Conservation (phyloP, 2,888 invertebrate species). For the Netelia inedita region DNA sequence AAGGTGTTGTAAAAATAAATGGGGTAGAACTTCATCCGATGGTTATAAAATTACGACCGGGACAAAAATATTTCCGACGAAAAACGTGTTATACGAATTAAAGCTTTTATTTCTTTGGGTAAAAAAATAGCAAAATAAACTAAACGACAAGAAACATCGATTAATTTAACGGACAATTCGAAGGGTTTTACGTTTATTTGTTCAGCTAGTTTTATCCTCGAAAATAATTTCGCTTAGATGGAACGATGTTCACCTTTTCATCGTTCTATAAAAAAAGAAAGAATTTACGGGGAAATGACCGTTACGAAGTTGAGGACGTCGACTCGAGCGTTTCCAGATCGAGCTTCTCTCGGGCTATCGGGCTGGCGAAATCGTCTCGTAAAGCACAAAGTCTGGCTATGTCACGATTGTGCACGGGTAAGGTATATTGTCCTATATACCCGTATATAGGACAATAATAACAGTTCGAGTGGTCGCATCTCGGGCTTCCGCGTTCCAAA, state of each 20-base stretch:
- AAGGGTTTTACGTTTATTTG: no score
- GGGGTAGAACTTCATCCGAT: no score
- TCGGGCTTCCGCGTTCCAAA: not conserved
- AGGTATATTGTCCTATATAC: not conserved
- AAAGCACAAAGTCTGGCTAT: slow-evolving; percentile 8
- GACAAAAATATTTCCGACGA: no score
- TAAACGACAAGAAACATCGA: no score
- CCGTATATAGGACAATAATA: not conserved
- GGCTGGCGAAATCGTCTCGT: slow-evolving; percentile 41
- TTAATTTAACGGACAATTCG: no score
- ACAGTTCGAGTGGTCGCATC: not conserved
- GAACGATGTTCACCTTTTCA: not conserved
- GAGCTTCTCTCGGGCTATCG: not conserved
- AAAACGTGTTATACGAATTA: no score
- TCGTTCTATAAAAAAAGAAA: slow-evolving; percentile 8
- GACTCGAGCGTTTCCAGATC: not conserved
- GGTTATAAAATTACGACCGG: no score
- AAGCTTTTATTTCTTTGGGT: no score
- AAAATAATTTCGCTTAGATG: not conserved
- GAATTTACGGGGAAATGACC: not conserved
- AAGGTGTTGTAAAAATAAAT: no score
- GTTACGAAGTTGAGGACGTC: slow-evolving; percentile 9
- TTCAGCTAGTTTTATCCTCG: not conserved
- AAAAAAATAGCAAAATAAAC: no score
- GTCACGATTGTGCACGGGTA: not conserved